Base-by-base conservation (phyloP, 2,113 vertebrate species). In the Ceyx melanurus region DNA sequence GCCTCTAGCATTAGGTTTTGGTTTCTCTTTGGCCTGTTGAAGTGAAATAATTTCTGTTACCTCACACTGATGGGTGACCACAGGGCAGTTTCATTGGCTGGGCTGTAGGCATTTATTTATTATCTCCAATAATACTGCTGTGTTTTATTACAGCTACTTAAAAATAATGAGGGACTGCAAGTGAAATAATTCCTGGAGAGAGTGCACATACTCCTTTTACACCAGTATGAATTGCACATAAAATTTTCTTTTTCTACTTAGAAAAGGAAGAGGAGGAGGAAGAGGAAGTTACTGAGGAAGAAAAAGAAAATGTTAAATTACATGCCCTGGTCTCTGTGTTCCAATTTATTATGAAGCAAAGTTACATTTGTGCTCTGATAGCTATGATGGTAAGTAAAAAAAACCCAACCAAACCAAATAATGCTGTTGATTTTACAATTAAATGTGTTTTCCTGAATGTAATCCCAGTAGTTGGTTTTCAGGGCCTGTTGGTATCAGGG, bases 311-410 rank as follows among this genome's bases (percentile, higher is more conserved):
- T 7, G 94, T 96, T 57, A 98, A 98, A 89, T 96, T 98, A 13
- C 92, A 98, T 1, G 98, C 98, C 18, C 97, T 99, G 94, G 98
- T 99, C 50, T 98, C 98, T 40, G 98, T 98, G 85, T 99, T 99
- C 94, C 98, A 98, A 35, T 99, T 99, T 94, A 97, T 99, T 90
- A 99, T 99, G 99, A 99, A 99, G 76, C 99, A 99, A 94, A 99
- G 99, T 95, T 99, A 99, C 92, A 99, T 99, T 91, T 99, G 99
- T 86, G 99, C 99, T 95, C 98, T 99, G 40, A 99, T 99, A 43
- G 98, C 99, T 28, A 99, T 99, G 99, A 99, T 99, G 99, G 99
- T 99, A 97, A 96, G 99, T 97, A 28, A 77, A 56, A 8, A 57
- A 50, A 48, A 54, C 42, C 45, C 22, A 53, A 53, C 10, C 10